phyloP scores from a whole-genome alignment of 1,140 invertebrate species.

The Eumaeus atala region DNA sequence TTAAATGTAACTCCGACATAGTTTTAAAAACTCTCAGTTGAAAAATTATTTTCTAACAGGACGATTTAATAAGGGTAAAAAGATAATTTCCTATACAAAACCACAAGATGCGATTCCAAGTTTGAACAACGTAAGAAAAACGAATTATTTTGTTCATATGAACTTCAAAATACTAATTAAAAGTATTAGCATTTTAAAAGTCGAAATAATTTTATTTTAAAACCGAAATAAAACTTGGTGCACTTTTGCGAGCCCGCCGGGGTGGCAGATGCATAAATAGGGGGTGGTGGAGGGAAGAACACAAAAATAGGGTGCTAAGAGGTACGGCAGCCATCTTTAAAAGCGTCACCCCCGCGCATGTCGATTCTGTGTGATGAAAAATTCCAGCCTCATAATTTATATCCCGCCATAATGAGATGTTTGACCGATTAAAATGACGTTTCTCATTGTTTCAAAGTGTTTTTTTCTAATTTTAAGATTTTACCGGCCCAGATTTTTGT shows the following conservation, averaged over 20 bases:
- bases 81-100: slow-evolving; percentile 7
- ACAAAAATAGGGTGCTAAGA: slow-evolving; percentile 65
- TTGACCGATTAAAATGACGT: slow-evolving; percentile 12
- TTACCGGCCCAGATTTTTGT: too few species aligned
- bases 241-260: slow-evolving; percentile 36
- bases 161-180: slow-evolving; percentile 37
- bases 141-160: slow-evolving; percentile 18
- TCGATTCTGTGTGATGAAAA: slow-evolving; percentile 45
- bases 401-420: slow-evolving; percentile 20
- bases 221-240: slow-evolving; percentile 42
- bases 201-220: slow-evolving; percentile 40
- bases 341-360: slow-evolving; percentile 35
- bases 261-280: slow-evolving; percentile 43
- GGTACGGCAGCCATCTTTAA: slow-evolving; percentile 49
- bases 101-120: background rate
- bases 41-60: background rate
- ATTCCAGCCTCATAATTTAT: slow-evolving; percentile 36
- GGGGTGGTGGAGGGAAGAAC: slow-evolving; percentile 49
- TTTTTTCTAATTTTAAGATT: too few species aligned
- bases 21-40: slow-evolving; percentile 2
- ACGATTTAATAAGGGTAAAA: background rate
- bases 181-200: slow-evolving; percentile 33
- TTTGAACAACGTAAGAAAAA: slow-evolving; percentile 10
- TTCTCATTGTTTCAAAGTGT: too few species aligned
- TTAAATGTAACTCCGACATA: background rate